Conservation (phyloP, 2,888 invertebrate species). For the Eulithis prunata region DNA sequence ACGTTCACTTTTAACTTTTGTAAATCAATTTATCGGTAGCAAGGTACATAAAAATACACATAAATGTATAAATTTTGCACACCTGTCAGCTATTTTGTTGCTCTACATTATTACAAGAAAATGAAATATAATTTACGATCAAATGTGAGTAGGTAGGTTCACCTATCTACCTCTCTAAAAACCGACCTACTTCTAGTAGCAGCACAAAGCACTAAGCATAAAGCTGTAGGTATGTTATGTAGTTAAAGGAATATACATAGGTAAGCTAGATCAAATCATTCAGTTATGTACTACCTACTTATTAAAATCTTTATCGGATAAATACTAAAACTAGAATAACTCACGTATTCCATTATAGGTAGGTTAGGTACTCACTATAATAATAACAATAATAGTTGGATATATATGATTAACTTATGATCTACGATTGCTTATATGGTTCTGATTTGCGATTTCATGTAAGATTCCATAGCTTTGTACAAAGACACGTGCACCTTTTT, state of each 20-base stretch:
- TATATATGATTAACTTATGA: not conserved
- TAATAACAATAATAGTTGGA: not conserved
- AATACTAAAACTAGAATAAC: not conserved
- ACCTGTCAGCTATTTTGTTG: conserved; percentile 1
- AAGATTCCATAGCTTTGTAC: too few relatives aligned
- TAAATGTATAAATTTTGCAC: not conserved
- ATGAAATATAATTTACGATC: not conserved
- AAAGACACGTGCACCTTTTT: too few relatives aligned
- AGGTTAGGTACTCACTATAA: not conserved
- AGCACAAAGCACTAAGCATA: too few relatives aligned
- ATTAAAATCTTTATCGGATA: conserved; percentile 8
- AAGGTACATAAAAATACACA: not conserved
- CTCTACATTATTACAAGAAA: not conserved
- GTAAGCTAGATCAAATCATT: not conserved
- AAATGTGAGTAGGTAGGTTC: not conserved
- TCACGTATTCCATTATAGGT: too few relatives aligned
- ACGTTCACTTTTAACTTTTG: conserved; percentile 7
- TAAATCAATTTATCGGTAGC: conserved; percentile 2
- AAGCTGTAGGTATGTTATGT: too few relatives aligned
- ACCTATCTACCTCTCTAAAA: too few relatives aligned
- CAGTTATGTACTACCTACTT: conserved; percentile 3
- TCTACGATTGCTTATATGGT: too few relatives aligned
- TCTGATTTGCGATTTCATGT: too few relatives aligned
- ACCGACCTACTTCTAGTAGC: too few relatives aligned
- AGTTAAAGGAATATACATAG: too few relatives aligned